Evolutionary conservation across 2,113 vertebrate genomes (phyloP), one percentile per base, ranked within the genome.

Genomic region (Rhodinocichla rosea): DNA sequence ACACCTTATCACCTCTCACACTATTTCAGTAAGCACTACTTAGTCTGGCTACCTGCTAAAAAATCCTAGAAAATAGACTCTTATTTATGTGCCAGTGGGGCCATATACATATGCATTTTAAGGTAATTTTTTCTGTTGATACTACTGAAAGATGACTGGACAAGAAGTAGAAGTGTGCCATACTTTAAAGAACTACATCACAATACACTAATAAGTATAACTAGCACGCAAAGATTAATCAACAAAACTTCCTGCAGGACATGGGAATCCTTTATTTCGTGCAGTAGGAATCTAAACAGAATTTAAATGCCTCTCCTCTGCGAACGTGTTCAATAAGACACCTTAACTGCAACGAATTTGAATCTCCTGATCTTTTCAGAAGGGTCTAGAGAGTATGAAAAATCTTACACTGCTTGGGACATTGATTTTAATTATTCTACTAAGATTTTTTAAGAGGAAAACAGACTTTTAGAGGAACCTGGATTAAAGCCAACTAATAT

Each of bases 401-500:
- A 82, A 39, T 40, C 21, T 30, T 49, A 65, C 9, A 42, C 19
- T 42, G 35, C 57, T 74, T 44, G 30, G 45, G 64, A n/a, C 21
- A 47, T 56, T 6, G 56, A 26, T 88, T 92, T 83, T 69, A 76
- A 70, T 90, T 60, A 22, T 80, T 85, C 62, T 86, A 56, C 62
- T 49, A 49, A 55, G n/a, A 67, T 30, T 81, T 92, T 83, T 6
- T 57, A 80, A 40, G 60, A 56, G 49, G 26, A 81, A 96, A 90
- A 77, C 6, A 26, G 70, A 65, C 45, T 89, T 90, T 78, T 28
- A 93, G 74, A 95, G 62, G 15, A 89, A 85, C 68, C 88, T 94
- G 94, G 94, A 97, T 89, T 87, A 93, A 89, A 83, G 60, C 76
- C 86, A 95, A 68, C 69, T 62, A 62, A 39, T 9, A 52, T 15